phyloP scores from a whole-genome alignment of 2,888 invertebrate species.

The Thereva unica region DNA sequence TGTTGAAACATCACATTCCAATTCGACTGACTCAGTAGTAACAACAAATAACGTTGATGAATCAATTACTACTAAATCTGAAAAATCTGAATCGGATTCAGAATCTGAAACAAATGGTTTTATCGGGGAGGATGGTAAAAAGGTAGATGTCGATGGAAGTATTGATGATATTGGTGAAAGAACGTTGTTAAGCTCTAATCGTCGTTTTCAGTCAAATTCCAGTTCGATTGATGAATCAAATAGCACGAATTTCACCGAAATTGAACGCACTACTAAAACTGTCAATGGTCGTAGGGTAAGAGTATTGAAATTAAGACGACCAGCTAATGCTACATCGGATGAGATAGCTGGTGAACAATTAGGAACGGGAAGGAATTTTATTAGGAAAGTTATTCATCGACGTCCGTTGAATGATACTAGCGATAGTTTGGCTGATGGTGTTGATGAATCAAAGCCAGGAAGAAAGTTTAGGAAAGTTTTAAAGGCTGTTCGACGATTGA shows the following conservation, averaged over 20 bases:
- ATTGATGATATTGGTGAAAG: constrained; percentile 40
- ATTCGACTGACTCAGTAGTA: no score
- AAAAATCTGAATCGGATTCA: constrained; percentile 9
- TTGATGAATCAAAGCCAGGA: neutral
- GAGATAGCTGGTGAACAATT: neutral
- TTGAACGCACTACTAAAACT: constrained; percentile 42
- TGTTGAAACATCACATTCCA: no score
- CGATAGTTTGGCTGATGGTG: neutral
- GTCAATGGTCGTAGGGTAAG: constrained; percentile 29
- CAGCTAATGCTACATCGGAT: constrained; percentile 4
- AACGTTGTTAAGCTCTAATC: constrained; percentile 50
- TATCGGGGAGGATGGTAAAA: constrained; percentile 13
- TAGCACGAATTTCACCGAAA: constrained; percentile 38
- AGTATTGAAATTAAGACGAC: constrained; percentile 34
- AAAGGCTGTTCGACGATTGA: neutral
- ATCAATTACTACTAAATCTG: constrained; percentile 13
- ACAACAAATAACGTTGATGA: neutral
- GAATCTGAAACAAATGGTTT: constrained; percentile 20
- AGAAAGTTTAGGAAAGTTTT: constrained; percentile 9
- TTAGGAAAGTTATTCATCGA: constrained; percentile 26
- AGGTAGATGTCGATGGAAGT: constrained; percentile 44
- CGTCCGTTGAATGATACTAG: constrained; percentile 25
- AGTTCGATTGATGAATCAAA: constrained; percentile 4
- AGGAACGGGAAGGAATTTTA: neutral
- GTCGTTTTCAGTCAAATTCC: constrained; percentile 54